Evolutionary conservation across 2,797 vertebrate genomes (phyloP), one percentile per base, ranked within the genome.

Genomic region (Otus scops): DNA sequence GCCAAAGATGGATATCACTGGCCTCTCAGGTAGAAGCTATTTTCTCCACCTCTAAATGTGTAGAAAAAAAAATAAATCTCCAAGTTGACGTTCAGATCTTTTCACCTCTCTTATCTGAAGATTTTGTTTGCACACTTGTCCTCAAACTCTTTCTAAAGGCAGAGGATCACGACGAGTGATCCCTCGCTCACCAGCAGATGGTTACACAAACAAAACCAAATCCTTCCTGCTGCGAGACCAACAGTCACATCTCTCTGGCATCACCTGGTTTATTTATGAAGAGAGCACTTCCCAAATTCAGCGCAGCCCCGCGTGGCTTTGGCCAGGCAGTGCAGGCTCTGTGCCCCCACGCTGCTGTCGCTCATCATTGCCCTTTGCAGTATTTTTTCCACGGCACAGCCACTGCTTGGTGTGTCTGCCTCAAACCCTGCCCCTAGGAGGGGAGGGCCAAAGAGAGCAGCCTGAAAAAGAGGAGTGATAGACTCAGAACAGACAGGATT

Each of bases 1-100:
- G 94, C 99, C 99, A 64, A 99, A 99, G 98, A 99, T 99, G 99
- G 99, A 99, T 94, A 99, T 99, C 98, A 99, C 98, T 2, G 99
- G 99, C 64, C 98, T 99, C 97, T 99, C 99, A 98, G 99, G 99
- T 97, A 99, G 99, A 99, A 98, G 99, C 99, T 99, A 97, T 97
- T 98, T 98, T 97, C 98, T 96, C 90, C 96, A 87, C 48, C 92
- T 74, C 13, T 26, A 24, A 75, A 20, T 2, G 2, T 10, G 48
- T 57, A 59, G 75, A 14, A 5, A 3, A 41, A 38, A 22, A 13
- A 12, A 34, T 2, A 18, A 43, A 43, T 43, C 50, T 32, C 61
- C 22, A 17, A 11, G 3, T 20, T 56, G 12, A 3, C 13, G 45
- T 21, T 38, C 38, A 65, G 51, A n/a, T 28, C 7, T 84, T 65